Base-by-base conservation (phyloP, 2,888 invertebrate genomes). In the Euzophera pinguis region DNA sequence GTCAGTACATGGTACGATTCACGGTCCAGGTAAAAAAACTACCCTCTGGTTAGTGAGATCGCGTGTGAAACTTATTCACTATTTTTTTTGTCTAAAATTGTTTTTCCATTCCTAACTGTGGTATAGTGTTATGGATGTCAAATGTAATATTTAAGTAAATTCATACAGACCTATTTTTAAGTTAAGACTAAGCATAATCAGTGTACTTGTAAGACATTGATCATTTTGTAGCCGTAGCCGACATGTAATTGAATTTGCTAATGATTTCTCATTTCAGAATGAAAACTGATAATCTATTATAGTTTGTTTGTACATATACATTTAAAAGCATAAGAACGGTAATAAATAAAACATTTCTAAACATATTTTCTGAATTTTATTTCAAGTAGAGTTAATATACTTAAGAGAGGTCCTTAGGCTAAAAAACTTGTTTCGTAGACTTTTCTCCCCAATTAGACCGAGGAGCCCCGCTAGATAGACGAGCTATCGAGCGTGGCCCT, bases 261-360 rank as follows among this genome's bases (percentile, higher is more conserved):
- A 87, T 73, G 81, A 87, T 81, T 86, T 87, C 84, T 84, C 73
- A 78, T 75, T 84, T 82, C 78, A 75, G 81, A 84, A 86, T 82
- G 80, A 81, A 78, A 84, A 81, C 82, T 84, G 83, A 84, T 82
- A 72, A 82, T 81, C 84, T 87, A 85, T 80, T 86, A 84, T 84
- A 87, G 83, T 88, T 90, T 89, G 85, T 85, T 88, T 90, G 90
- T 90, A 90, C 90, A 90, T 90, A 90, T 85, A 85, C 84, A 84
- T 77, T 73, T 84, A 84, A 88, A 86, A 79, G 69, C 85, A 80
- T 88, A 90, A 90, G 88, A 77, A 87, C 81, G 77, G 84, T 85
- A 89, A 86, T 87, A 84, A 83, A 81, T 77, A 74, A 88, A 89
- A 84, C 81, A 85, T 90, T 90, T 88, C 84, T 86, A 86, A 89